phyloP scores from a whole-genome alignment of 2,888 invertebrate genomes.

The Metacarcinus magister region DNA sequence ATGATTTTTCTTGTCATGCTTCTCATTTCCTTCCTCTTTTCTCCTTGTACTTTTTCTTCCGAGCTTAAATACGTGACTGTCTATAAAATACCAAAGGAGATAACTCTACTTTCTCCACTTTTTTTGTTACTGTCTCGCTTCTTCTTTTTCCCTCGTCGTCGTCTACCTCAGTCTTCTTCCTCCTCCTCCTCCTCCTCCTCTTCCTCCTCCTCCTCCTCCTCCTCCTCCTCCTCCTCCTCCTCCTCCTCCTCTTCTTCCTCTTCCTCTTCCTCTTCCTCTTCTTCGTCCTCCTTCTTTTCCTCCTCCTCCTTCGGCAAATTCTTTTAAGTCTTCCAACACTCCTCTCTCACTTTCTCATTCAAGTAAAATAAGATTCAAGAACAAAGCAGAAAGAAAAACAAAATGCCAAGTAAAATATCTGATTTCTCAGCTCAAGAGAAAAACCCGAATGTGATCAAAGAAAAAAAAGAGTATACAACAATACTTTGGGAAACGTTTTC shows the following conservation, averaged over 20 bases:
- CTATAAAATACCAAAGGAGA: background rate
- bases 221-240: background rate
- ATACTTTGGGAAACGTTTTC: background rate
- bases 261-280: background rate
- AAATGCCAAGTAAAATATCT: background rate
- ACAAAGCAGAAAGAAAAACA: background rate
- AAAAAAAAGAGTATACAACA: background rate
- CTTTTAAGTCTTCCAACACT: background rate
- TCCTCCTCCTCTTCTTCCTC: background rate
- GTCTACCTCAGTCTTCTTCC: background rate
- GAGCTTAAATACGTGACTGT: background rate
- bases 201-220: background rate
- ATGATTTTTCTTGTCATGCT: no score
- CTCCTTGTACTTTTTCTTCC: background rate
- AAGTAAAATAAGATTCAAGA: background rate
- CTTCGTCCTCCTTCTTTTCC: background rate
- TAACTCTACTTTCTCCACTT: background rate
- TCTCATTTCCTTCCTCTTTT: background rate
- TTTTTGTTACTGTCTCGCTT: background rate
- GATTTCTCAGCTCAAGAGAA: background rate
- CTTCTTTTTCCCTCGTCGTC: background rate
- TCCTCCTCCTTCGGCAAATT: no score
- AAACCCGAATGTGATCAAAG: background rate
- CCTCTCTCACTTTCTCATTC: background rate
- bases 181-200: background rate